Percentiles rank a stretch among this genome's conserved stretches.
These are phyloP conservation scores for Diacarnus erythraeanus DNA, from an alignment of 37 sponge, comb jelly and placozoan genomes.

Conservation along the genomic window DNA sequence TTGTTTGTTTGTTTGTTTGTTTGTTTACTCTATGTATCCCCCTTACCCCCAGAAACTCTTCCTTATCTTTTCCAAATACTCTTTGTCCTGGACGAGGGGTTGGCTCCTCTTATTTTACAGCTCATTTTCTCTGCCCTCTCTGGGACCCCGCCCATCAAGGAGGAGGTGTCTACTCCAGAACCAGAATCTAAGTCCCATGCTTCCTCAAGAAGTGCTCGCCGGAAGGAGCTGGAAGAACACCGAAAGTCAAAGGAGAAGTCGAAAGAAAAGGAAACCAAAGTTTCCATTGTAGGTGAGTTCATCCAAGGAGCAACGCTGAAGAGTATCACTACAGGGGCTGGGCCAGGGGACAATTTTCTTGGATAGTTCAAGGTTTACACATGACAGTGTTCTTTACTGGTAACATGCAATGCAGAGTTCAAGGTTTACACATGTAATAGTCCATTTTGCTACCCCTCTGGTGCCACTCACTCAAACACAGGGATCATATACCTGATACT, in stretches of 20 bases:
- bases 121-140: conserved; percentile 69
- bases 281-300: conserved; percentile 7
- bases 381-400: too few relatives aligned
- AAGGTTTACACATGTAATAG: too few relatives aligned
- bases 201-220: not conserved
- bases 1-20: too few relatives aligned
- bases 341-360: too few relatives aligned
- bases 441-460: too few relatives aligned
- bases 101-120: conserved; percentile 69
- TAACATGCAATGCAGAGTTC: too few relatives aligned
- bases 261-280: conserved; percentile 11
- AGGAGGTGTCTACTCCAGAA: conserved; percentile 14
- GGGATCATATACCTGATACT: too few relatives aligned
- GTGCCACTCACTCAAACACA: too few relatives aligned
- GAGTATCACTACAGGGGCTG: too few relatives aligned
- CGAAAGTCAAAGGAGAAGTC: conserved; percentile 13
- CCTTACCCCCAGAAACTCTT: conserved; percentile 36
- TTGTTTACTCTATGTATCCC: too few relatives aligned
- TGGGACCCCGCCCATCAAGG: conserved; percentile 38
- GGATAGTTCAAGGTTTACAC: too few relatives aligned
- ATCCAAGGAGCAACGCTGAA: too few relatives aligned
- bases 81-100: conserved; percentile 68
- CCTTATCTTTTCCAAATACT: conserved; percentile 53
- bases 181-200: not conserved
- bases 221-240: not conserved